These are phyloP conservation scores for Vulpes lagopus DNA, from an alignment of 2,113 vertebrate genomes.

Conservation along the genomic window DNA sequence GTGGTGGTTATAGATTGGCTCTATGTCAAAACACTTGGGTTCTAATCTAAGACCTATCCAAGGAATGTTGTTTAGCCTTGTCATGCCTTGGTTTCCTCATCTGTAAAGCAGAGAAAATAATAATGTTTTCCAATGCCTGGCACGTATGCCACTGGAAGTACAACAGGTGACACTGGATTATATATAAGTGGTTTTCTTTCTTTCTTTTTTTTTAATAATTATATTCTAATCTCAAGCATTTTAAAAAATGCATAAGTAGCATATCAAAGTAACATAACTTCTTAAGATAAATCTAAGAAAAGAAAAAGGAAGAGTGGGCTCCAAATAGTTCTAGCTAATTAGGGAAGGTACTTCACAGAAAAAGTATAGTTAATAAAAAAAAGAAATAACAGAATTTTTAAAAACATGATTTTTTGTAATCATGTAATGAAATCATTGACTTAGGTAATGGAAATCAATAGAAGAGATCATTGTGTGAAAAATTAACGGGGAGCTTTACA, in stretches of 20 bases:
- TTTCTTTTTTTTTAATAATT: neutral
- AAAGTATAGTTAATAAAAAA: neutral
- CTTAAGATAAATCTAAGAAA: neutral
- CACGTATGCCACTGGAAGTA: neutral
- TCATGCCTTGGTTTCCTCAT: neutral
- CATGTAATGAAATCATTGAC: neutral
- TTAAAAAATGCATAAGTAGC: neutral
- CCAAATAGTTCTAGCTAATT: neutral
- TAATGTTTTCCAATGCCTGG: neutral
- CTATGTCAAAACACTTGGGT: neutral
- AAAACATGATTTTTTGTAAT: neutral
- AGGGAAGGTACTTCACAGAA: neutral
- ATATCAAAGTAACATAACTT: neutral
- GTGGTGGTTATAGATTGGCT: neutral
- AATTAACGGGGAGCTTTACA: neutral
- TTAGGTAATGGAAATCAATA: neutral
- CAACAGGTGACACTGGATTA: neutral
- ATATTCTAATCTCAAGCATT: neutral
- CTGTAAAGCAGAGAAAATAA: neutral
- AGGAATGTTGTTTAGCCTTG: neutral
- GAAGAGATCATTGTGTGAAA: neutral
- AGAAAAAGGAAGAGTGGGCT: neutral
- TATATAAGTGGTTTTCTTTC: neutral
- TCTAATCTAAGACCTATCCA: neutral
- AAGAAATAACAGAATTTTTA: neutral